phyloP scores from a whole-genome alignment of 2,888 invertebrate species.

The Hirtodrosophila cameraria region DNA sequence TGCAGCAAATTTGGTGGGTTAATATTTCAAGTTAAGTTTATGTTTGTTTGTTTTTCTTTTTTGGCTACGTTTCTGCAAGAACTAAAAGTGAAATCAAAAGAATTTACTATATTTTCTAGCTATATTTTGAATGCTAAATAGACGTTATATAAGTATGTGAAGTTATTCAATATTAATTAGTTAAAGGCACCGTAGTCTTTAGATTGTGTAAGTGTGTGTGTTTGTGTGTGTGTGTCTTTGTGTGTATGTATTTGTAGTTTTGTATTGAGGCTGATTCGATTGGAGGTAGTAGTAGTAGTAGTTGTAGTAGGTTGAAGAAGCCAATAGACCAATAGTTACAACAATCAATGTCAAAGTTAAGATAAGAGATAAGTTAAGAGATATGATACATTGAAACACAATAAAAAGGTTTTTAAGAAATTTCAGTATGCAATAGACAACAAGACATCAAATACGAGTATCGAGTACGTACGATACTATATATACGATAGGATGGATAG shows the following conservation, averaged over 20 bases:
- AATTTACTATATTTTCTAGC: slow-evolving; percentile 7
- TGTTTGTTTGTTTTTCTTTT: slow-evolving; percentile 18
- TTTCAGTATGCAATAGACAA: slow-evolving; percentile 73
- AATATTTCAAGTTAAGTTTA: slow-evolving; percentile 54
- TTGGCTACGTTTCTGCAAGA: slow-evolving; percentile 14
- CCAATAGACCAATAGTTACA: slow-evolving; percentile 72
- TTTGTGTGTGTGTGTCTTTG: slow-evolving; percentile 30
- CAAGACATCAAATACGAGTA: slow-evolving; percentile 71
- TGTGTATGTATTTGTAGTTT: slow-evolving; percentile 29
- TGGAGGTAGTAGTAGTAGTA: slow-evolving; percentile 37
- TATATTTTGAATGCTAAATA: slow-evolving; percentile 17
- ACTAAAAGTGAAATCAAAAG: slow-evolving; percentile 9
- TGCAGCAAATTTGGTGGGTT: slow-evolving; percentile 73
- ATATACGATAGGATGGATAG: slow-evolving; percentile 50
- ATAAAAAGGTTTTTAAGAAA: slow-evolving; percentile 55
- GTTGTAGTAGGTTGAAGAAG: slow-evolving; percentile 53
- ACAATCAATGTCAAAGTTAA: slow-evolving; percentile 62
- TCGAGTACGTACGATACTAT: slow-evolving; percentile 52
- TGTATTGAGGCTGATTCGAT: slow-evolving; percentile 37
- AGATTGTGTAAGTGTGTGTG: slow-evolving; percentile 18
- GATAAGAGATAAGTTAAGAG: too few relatives aligned
- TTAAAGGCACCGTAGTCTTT: slow-evolving; percentile 45
- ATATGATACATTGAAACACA: slow-evolving; percentile 62
- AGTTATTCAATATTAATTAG: slow-evolving; percentile 4
- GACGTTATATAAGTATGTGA: slow-evolving; percentile 6